Conservation (phyloP, 2,113 vertebrate genomes). For the Sarotherodon lohbergeri region DNA sequence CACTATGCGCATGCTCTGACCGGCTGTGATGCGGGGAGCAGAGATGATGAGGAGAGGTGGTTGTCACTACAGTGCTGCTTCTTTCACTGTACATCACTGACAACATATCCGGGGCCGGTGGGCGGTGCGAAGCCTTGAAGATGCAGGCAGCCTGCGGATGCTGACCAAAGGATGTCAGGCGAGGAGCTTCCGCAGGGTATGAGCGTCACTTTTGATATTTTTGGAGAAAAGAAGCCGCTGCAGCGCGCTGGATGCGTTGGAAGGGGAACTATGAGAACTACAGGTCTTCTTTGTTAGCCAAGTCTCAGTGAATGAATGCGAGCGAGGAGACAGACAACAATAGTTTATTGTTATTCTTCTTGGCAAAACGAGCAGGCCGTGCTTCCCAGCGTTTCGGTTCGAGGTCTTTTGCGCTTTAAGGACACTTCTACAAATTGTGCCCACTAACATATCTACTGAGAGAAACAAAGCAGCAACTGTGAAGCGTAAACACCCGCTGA, state of each 20-base stretch:
- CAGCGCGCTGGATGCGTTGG: not conserved
- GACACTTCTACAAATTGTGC: not conserved
- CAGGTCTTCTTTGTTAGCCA: slow-evolving; percentile 23
- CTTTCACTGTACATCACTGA: not conserved
- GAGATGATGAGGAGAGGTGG: not conserved
- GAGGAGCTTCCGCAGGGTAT: not conserved
- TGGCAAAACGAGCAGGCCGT: not conserved
- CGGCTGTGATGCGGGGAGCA: not conserved
- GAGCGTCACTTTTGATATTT: not conserved
- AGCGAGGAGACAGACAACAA: not conserved
- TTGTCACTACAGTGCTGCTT: not conserved
- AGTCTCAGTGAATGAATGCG: not conserved
- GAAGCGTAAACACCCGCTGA: not conserved
- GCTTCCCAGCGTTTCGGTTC: not conserved
- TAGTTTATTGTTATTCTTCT: not conserved
- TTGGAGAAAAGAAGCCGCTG: not conserved
- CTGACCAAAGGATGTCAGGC: not conserved
- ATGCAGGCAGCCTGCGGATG: not conserved
- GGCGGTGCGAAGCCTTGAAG: slow-evolving; percentile 14
- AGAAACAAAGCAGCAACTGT: not conserved
- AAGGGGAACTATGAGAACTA: not conserved
- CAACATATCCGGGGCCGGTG: not conserved
- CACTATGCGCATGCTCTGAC: not conserved
- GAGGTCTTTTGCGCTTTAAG: not conserved
- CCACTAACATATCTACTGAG: not conserved